These are phyloP conservation scores for Nylanderia fulva DNA, from an alignment of 1,140 invertebrate genomes.

Conservation along the genomic window DNA sequence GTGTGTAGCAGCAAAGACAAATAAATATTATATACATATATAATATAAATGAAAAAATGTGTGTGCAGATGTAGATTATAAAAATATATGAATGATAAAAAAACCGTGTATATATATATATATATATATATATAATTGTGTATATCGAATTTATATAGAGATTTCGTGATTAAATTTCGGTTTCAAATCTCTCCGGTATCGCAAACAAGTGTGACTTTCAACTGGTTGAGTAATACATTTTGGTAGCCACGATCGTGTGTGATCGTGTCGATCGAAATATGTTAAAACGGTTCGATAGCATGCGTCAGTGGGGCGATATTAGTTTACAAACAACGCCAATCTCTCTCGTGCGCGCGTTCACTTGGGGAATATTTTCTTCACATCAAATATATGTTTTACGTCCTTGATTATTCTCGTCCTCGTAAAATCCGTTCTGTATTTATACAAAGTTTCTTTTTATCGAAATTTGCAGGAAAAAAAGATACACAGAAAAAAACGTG, in stretches of 20 bases:
- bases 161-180: background rate
- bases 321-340: conserved; percentile 64
- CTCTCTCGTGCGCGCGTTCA: background rate
- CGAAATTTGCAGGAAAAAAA: background rate
- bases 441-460: conserved; percentile 12
- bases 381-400: conserved; percentile 51
- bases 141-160: no score
- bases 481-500: background rate
- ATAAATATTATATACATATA: no score
- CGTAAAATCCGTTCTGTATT: conserved; percentile 45
- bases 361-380: conserved; percentile 43
- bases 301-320: conserved; percentile 31
- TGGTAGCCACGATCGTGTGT: background rate
- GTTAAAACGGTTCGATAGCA: conserved; percentile 13
- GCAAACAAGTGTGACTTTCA: background rate
- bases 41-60: no score
- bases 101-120: no score
- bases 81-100: no score
- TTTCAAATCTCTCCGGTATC: background rate
- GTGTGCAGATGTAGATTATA: no score
- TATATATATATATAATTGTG: no score
- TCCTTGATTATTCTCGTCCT: conserved; percentile 16
- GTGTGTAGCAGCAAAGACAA: no score
- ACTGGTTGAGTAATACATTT: background rate
- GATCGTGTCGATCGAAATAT: conserved; percentile 42